Evolutionary conservation across 2,888 invertebrate species (phyloP).

Genomic region (Netelia fuscicornis): DNA sequence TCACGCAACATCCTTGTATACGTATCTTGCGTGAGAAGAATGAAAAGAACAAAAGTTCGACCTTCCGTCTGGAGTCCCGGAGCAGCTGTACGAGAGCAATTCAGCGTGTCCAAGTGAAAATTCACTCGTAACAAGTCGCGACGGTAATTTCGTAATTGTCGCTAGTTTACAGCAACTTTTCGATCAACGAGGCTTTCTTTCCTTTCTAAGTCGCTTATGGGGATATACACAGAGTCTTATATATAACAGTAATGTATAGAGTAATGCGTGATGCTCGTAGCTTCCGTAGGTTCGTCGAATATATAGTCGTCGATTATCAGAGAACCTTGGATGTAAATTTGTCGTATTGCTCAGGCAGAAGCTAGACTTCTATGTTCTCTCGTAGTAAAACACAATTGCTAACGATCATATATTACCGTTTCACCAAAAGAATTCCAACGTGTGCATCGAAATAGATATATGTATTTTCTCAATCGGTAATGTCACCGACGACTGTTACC

Average conservation of each 20-base stretch:
- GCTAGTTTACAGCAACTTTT: constrained; percentile 48
- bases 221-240: constrained; percentile 31
- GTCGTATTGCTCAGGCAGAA: too few species aligned
- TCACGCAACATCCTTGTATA: constrained; percentile 39
- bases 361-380: too few species aligned
- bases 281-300: constrained; percentile 50
- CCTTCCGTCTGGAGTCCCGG: neutral
- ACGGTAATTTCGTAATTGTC: constrained; percentile 62
- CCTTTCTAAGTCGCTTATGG: constrained; percentile 63
- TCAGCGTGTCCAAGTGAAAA: neutral
- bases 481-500: too few species aligned
- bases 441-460: too few species aligned
- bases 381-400: too few species aligned
- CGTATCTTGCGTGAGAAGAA: neutral
- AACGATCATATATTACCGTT: too few species aligned
- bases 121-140: constrained; percentile 24
- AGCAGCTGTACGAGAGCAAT: neutral
- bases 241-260: constrained; percentile 11
- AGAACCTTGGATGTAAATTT: neutral
- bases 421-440: too few species aligned
- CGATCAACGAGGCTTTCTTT: constrained; percentile 67
- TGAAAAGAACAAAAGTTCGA: constrained; percentile 16
- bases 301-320: constrained; percentile 25
- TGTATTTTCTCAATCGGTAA: too few species aligned
- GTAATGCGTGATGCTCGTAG: constrained; percentile 18